These are phyloP conservation scores for Macrocentrus cingulum DNA, from an alignment of 1,140 invertebrate species.

Conservation along the genomic window DNA sequence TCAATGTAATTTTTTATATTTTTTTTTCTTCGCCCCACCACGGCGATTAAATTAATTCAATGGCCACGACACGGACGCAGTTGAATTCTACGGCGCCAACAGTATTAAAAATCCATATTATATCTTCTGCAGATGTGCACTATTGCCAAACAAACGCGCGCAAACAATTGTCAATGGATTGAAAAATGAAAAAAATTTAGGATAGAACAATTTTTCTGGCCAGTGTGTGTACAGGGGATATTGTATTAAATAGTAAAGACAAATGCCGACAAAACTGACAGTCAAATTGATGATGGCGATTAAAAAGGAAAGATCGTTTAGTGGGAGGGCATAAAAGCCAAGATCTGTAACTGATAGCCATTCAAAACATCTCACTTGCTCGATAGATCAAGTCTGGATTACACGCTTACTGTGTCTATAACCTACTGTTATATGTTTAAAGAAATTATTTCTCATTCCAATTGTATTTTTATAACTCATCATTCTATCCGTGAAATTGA, in stretches of 20 bases:
- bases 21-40: conserved; percentile 4
- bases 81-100: conserved; percentile 14
- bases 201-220: not conserved
- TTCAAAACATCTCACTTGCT: conserved; percentile 56
- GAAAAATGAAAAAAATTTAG: not conserved
- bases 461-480: not conserved
- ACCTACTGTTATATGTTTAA: not conserved
- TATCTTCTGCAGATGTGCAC: not conserved
- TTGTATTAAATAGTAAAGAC: too few species aligned
- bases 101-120: conserved; percentile 9
- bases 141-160: not conserved
- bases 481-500: conserved; percentile 8
- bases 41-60: conserved; percentile 37
- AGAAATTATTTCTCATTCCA: conserved; percentile 7
- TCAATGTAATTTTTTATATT: conserved; percentile 30
- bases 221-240: conserved; percentile 7
- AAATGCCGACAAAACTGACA: conserved; percentile 26
- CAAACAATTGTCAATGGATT: conserved; percentile 1
- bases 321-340: not conserved
- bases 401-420: not conserved
- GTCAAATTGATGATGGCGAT: conserved; percentile 49
- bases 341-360: conserved; percentile 53
- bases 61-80: conserved; percentile 6
- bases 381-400: conserved; percentile 47
- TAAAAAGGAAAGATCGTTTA: conserved; percentile 37